A percentile compares a stretch with the other conserved stretches of the same genome.
Conservation (phyloP, 2,797 vertebrate genomes). For the Syndactyla subalaris region DNA sequence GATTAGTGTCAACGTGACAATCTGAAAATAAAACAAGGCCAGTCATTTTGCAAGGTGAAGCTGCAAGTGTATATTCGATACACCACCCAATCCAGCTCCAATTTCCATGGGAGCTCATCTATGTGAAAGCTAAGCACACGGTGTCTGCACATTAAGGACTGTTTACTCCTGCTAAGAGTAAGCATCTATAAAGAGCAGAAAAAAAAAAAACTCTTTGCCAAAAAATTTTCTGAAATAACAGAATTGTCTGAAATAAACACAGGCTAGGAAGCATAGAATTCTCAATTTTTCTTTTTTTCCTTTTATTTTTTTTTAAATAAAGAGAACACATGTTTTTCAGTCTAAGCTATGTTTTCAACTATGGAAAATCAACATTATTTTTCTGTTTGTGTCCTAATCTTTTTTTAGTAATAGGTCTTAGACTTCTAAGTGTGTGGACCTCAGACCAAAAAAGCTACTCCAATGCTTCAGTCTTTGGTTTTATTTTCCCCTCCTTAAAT, state of each 20-base stretch:
- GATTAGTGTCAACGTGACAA: neutral
- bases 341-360: neutral
- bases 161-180: neutral
- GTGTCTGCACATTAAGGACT: neutral
- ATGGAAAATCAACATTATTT: neutral
- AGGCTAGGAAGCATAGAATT: neutral
- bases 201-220: neutral
- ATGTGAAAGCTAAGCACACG: neutral
- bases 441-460: neutral
- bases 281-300: neutral
- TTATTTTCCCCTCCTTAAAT: too few species aligned
- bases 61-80: neutral
- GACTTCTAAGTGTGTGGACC: neutral
- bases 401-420: neutral
- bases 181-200: neutral
- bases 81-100: neutral
- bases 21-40: neutral
- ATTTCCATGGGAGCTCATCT: neutral
- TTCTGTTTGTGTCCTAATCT: neutral
- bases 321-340: neutral
- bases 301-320: neutral
- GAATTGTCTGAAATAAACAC: neutral
- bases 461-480: neutral
- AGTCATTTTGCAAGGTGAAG: neutral
- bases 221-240: neutral